These are phyloP conservation scores for Macropis europaea DNA, from an alignment of 2,888 invertebrate species.

Conservation along the genomic window DNA sequence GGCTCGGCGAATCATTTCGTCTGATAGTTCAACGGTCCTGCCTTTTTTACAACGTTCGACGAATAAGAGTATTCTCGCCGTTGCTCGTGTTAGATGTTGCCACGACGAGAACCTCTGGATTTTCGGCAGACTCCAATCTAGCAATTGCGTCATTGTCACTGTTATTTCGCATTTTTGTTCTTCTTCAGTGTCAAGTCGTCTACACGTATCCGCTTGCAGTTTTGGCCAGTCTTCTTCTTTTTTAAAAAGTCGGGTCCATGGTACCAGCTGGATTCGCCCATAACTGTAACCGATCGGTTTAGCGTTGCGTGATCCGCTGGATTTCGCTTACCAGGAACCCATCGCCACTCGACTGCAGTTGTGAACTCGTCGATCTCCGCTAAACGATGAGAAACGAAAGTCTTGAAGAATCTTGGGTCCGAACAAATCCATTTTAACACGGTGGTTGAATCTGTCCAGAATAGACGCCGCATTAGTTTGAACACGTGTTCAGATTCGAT, in stretches of 20 bases:
- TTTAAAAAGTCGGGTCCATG: background rate
- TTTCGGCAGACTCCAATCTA: too few species aligned
- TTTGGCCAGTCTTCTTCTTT: background rate
- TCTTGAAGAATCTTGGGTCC: background rate
- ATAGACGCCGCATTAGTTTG: background rate
- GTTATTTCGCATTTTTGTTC: background rate
- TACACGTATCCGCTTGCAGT: background rate
- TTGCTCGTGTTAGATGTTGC: background rate
- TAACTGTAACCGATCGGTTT: background rate
- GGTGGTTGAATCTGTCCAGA: background rate
- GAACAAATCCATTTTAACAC: background rate
- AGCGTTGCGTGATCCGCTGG: background rate
- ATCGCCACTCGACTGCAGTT: background rate
- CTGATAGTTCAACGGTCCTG: background rate
- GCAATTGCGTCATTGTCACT: background rate
- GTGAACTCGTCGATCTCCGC: conserved; percentile 1
- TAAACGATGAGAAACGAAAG: background rate
- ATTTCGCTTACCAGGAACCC: background rate
- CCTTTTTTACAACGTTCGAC: background rate
- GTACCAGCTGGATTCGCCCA: background rate
- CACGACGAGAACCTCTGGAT: background rate
- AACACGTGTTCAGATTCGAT: background rate
- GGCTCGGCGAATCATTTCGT: background rate
- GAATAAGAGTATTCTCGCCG: background rate
- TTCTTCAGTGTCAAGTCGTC: background rate